Percentiles rank a stretch among this genome's conserved stretches.
Evolutionary conservation across 2,888 invertebrate species (phyloP).

Genomic region (Zonitis immaculata): DNA sequence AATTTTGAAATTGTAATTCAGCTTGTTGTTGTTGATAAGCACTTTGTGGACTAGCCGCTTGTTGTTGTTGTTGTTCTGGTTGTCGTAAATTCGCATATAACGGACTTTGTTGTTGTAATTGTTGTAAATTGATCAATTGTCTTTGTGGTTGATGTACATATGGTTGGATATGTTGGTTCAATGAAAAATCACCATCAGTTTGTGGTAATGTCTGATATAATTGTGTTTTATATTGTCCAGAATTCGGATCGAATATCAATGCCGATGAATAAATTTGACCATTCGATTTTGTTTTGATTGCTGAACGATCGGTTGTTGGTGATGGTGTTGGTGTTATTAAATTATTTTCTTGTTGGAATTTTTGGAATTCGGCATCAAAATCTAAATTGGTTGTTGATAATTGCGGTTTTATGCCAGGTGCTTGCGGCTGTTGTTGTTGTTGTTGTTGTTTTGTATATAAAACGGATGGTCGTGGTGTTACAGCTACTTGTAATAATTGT

Average conservation of each 20-base stretch:
- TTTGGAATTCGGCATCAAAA: constrained; percentile 72
- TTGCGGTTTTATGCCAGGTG: constrained; percentile 42
- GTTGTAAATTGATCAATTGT: constrained; percentile 54
- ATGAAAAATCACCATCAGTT: constrained; percentile 64
- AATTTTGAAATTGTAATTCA: constrained; percentile 57
- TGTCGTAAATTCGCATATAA: constrained; percentile 45
- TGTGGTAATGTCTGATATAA: constrained; percentile 72
- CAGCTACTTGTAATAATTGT: constrained; percentile 55
- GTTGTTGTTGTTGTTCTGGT: constrained; percentile 39
- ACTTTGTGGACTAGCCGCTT: constrained; percentile 24
- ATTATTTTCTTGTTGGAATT: constrained; percentile 63
- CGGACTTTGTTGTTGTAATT: constrained; percentile 54
- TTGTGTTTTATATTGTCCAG: constrained; percentile 75
- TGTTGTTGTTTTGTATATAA: constrained; percentile 41
- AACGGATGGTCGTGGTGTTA: constrained; percentile 54
- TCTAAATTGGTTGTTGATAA: constrained; percentile 51
- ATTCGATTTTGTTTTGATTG: constrained; percentile 41
- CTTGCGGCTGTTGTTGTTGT: constrained; percentile 30
- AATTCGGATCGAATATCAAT: constrained; percentile 69
- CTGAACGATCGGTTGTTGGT: constrained; percentile 36
- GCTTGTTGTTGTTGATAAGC: constrained; percentile 61
- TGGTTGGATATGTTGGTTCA: constrained; percentile 71
- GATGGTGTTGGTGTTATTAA: constrained; percentile 52
- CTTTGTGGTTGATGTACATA: constrained; percentile 58
- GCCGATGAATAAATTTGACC: constrained; percentile 73